Evolutionary conservation across 2,888 invertebrate species (phyloP), one percentile per base, ranked within the genome.

Genomic region (Leucophora obtusa): DNA sequence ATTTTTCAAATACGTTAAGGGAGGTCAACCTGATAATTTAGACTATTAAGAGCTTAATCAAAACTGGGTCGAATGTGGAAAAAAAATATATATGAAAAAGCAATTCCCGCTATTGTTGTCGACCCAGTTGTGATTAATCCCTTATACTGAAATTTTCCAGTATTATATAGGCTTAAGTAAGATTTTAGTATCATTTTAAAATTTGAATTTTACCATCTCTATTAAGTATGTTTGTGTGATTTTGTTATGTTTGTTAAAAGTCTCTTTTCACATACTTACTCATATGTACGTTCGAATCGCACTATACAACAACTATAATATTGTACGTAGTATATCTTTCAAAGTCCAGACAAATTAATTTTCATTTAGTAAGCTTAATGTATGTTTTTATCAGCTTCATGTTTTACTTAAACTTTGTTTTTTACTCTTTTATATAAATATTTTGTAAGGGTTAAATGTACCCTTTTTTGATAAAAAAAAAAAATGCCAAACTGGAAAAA

Each of bases 261-360:
- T n/a, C 3, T 47, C 43, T 47, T 47, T 47, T 47, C n/a, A 47
- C 43, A 47, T 47, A 47, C 43, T 47, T 47, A 47, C n/a, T 47
- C 43, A 47, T n/a, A n/a, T 28, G 17, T 28, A 28, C 7, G 28
- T 7, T 1, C 7, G 28, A 28, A 28, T 28, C 28, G 28, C 7
- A 28, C 28, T 28, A 35, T 18, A 58, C 28, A 58, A n/a, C 28
- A 21, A 33, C n/a, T n/a, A 18, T 11, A 58, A 8, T 28, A 28
- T 33, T 65, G 10, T 21, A 51, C 5, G 28, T 38, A n/a, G 65
- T 28, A 76, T 73, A 60, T 73, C 72, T 77, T 70, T 77, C 43
- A 73, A 56, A 73, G 73, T 81, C 77, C 81, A 81, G 77, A 81
- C 81, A 77, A 81, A 81, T 81, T 81, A 81, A 81, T 81, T 77